Evolutionary conservation across 2,888 invertebrate species (phyloP).

Genomic region (Clostera curtula): DNA sequence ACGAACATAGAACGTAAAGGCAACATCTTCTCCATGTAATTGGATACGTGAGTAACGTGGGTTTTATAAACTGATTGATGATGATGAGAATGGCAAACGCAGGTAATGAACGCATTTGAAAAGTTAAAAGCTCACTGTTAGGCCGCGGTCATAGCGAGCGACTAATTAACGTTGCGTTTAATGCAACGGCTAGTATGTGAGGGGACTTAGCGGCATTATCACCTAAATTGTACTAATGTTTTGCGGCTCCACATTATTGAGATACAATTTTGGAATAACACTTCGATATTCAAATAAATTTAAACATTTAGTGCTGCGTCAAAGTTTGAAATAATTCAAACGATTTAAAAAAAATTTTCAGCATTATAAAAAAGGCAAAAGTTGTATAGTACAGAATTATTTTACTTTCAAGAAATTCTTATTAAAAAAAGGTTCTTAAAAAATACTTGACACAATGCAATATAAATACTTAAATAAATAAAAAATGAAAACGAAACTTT

Average conservation of each 20-base stretch:
- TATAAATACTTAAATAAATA: neutral
- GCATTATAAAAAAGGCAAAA: too few species aligned
- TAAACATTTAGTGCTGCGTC: neutral
- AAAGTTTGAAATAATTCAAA: neutral
- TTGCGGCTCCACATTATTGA: slow-evolving; percentile 44
- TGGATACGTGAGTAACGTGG: too few species aligned
- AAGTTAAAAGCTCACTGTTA: slow-evolving; percentile 65
- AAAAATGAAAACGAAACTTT: neutral
- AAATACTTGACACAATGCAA: neutral
- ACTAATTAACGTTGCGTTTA: slow-evolving; percentile 61
- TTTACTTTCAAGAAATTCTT: neutral
- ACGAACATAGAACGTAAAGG: too few species aligned
- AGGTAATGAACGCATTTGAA: slow-evolving; percentile 67
- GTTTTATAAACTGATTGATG: too few species aligned
- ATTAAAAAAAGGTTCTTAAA: too few species aligned
- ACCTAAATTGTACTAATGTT: slow-evolving; percentile 69
- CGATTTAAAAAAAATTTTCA: neutral
- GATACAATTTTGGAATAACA: slow-evolving; percentile 26
- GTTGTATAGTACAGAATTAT: too few species aligned
- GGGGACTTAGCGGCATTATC: slow-evolving; percentile 69
- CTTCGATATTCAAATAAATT: slow-evolving; percentile 3
- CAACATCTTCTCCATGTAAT: too few species aligned
- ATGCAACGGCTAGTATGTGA: slow-evolving; percentile 49
- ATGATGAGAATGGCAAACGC: too few species aligned
- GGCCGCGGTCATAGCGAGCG: slow-evolving; percentile 42